Evolutionary conservation across 2,888 invertebrate genomes (phyloP).

Genomic region (Gryllus longicercus): DNA sequence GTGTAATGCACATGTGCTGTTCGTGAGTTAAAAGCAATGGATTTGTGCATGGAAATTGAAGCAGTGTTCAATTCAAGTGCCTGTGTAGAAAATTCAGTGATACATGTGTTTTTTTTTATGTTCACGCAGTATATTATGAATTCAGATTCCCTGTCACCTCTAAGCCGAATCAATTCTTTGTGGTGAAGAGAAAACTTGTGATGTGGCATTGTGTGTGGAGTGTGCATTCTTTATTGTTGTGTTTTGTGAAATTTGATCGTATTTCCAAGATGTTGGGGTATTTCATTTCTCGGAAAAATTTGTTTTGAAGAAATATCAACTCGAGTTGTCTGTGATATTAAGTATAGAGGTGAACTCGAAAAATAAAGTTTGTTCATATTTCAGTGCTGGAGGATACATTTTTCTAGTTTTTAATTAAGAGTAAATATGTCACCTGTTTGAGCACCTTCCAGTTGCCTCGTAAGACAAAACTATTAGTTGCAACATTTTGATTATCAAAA

Average conservation of each 20-base stretch:
- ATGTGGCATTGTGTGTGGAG: not conserved
- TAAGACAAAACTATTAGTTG: not conserved
- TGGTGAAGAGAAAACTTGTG: conserved; percentile 6
- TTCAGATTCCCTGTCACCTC: not conserved
- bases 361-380: not conserved
- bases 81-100: not conserved
- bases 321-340: not conserved
- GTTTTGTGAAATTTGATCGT: not conserved
- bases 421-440: not conserved
- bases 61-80: not conserved
- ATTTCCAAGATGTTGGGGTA: not conserved
- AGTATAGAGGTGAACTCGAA: too few relatives aligned
- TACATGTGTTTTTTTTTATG: not conserved
- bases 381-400: not conserved
- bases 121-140: not conserved
- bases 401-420: not conserved
- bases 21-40: too few relatives aligned
- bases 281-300: not conserved
- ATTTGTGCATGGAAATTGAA: not conserved
- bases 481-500: not conserved
- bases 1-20: too few relatives aligned
- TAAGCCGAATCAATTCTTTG: not conserved
- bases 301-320: not conserved
- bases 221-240: not conserved
- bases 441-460: not conserved